A percentile compares a stretch with the other conserved stretches of the same genome.
phyloP scores from a whole-genome alignment of 2,888 invertebrate species.

The Anthophora plumipes region DNA sequence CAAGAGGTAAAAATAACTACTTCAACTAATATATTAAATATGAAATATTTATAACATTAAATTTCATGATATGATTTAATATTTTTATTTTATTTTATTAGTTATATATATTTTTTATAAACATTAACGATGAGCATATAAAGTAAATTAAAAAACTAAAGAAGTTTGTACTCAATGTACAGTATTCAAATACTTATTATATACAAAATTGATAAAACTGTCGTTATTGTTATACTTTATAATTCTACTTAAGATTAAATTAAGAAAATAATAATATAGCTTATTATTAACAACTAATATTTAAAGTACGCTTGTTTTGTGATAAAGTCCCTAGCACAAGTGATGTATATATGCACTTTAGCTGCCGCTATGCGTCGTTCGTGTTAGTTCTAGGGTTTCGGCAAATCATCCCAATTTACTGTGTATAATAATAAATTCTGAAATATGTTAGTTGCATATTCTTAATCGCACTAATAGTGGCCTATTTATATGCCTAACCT shows the following conservation, averaged over 20 bases:
- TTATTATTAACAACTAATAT: background rate
- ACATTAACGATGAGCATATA: background rate
- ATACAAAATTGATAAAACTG: too few relatives aligned
- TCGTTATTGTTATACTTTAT: background rate
- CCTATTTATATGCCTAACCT: conserved; percentile 25
- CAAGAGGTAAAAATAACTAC: background rate
- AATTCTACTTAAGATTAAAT: background rate
- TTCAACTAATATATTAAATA: background rate
- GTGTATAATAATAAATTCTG: too few relatives aligned
- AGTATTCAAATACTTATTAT: background rate
- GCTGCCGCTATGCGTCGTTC: too few relatives aligned
- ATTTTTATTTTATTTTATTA: background rate
- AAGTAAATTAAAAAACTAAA: background rate
- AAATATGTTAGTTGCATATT: too few relatives aligned
- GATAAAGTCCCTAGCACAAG: background rate
- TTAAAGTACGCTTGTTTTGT: background rate
- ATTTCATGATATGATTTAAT: background rate
- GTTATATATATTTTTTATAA: background rate
- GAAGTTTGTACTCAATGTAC: background rate
- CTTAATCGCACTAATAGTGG: background rate
- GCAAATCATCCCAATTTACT: too few relatives aligned
- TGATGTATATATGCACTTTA: too few relatives aligned
- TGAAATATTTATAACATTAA: background rate
- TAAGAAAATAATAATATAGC: background rate
- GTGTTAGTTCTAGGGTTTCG: too few relatives aligned